Percentiles rank a stretch among this genome's conserved stretches.
Conservation (phyloP, 1,140 invertebrate genomes). For the Lepidostoma basale region DNA sequence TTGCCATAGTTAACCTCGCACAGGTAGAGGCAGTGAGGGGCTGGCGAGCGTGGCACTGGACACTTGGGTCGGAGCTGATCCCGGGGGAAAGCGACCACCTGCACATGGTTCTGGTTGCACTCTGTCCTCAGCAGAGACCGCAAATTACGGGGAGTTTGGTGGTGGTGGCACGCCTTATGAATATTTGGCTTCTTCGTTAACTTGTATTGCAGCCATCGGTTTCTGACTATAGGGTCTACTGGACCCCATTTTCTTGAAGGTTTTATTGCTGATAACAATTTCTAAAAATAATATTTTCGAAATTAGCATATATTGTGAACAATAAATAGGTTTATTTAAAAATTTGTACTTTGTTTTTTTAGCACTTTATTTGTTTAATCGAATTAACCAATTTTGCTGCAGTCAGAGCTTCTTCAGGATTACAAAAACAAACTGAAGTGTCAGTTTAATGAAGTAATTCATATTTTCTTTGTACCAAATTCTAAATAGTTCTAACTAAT, state of each 20-base stretch:
- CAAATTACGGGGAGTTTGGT: background rate
- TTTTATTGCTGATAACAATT: constrained; percentile 58
- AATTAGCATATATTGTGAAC: background rate
- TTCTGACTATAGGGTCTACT: constrained; percentile 60
- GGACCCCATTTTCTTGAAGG: constrained; percentile 63
- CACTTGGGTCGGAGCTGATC: background rate
- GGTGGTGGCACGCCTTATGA: constrained; percentile 5
- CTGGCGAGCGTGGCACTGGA: background rate
- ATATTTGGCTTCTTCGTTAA: constrained; percentile 18
- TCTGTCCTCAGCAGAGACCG: constrained; percentile 5
- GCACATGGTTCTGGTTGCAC: constrained; percentile 1
- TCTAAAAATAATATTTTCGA: constrained; percentile 50
- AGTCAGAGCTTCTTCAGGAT: too few relatives aligned
- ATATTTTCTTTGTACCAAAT: too few relatives aligned
- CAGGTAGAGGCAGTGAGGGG: constrained; percentile 6
- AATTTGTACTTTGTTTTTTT: too few relatives aligned
- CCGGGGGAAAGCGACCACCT: background rate
- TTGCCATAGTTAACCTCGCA: constrained; percentile 19
- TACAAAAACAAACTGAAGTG: too few relatives aligned
- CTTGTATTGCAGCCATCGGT: constrained; percentile 60
- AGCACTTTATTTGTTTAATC: too few relatives aligned
- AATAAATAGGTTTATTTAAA: too few relatives aligned
- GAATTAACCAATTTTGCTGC: too few relatives aligned
- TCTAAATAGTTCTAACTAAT: too few relatives aligned
- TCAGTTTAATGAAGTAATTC: too few relatives aligned